phyloP scores from a whole-genome alignment of 2,113 vertebrate species.

The Sinocyclocheilus anophthalmus region DNA sequence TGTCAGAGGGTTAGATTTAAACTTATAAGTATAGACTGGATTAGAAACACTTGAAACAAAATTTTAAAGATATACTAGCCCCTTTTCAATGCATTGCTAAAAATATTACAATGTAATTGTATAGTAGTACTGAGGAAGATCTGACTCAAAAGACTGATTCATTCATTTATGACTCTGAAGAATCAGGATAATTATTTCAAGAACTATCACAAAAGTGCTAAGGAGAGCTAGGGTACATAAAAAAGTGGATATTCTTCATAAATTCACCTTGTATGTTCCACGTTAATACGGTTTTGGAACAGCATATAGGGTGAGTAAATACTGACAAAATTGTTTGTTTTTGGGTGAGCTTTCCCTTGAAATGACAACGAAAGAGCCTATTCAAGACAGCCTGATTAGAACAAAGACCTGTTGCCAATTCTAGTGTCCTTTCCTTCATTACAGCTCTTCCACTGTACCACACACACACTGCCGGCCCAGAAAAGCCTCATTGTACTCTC shows the following conservation, averaged over 20 bases:
- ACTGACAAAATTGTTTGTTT: neutral
- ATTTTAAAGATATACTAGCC: neutral
- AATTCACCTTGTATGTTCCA: neutral
- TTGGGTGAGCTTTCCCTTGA: neutral
- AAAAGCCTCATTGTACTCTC: constrained; percentile 64
- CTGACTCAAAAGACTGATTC: neutral
- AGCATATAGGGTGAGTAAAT: neutral
- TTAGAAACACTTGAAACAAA: neutral
- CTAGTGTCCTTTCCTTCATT: constrained; percentile 38
- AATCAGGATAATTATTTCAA: neutral
- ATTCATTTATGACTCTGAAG: neutral
- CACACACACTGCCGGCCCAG: constrained; percentile 47
- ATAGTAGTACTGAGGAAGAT: neutral
- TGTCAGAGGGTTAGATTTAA: neutral
- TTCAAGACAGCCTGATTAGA: constrained; percentile 62
- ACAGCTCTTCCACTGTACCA: constrained; percentile 47
- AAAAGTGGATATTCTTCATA: neutral
- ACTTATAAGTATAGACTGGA: neutral
- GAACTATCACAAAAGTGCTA: neutral
- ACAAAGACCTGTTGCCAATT: constrained; percentile 59
- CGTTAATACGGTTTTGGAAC: neutral
- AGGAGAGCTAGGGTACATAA: neutral
- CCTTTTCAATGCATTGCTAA: neutral
- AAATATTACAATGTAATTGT: neutral
- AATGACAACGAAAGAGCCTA: constrained; percentile 29